Conservation (phyloP, 2,113 vertebrate genomes). For the Leucopsar rothschildi region DNA sequence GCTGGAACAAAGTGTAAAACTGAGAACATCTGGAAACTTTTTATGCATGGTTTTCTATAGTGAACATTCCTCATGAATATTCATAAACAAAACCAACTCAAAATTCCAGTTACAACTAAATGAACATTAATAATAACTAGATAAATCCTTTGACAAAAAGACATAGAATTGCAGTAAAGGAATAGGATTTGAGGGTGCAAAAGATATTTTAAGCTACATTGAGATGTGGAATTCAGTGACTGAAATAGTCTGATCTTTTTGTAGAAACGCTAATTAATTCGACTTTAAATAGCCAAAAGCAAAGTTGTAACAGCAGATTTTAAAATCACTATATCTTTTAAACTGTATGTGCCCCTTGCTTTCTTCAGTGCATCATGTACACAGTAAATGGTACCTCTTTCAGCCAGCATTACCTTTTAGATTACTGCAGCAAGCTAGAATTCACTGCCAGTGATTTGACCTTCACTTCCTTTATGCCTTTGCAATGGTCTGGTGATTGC, state of each 20-base stretch:
- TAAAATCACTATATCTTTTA: not conserved
- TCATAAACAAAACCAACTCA: not conserved
- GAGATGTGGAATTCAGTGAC: not conserved
- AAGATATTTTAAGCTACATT: not conserved
- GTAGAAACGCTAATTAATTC: not conserved
- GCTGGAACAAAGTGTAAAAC: not conserved
- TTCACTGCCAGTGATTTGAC: not conserved
- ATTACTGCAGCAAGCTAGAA: not conserved
- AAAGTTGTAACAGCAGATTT: not conserved
- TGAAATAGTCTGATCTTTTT: not conserved
- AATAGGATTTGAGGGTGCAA: not conserved
- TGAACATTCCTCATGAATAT: not conserved
- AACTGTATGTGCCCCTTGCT: not conserved
- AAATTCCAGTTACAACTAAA: not conserved
- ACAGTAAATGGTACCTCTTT: not conserved
- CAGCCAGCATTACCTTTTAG: not conserved
- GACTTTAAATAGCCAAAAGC: not conserved
- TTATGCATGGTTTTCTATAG: not conserved
- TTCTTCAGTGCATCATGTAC: not conserved
- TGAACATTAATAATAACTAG: not conserved
- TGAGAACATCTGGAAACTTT: not conserved
- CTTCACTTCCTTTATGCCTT: conserved; percentile 18
- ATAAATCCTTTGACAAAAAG: not conserved
- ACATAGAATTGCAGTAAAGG: not conserved
- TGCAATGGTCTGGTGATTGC: conserved; percentile 26